phyloP scores from a whole-genome alignment of 1,140 invertebrate genomes.

The Thaumetopoea pityocampa region DNA sequence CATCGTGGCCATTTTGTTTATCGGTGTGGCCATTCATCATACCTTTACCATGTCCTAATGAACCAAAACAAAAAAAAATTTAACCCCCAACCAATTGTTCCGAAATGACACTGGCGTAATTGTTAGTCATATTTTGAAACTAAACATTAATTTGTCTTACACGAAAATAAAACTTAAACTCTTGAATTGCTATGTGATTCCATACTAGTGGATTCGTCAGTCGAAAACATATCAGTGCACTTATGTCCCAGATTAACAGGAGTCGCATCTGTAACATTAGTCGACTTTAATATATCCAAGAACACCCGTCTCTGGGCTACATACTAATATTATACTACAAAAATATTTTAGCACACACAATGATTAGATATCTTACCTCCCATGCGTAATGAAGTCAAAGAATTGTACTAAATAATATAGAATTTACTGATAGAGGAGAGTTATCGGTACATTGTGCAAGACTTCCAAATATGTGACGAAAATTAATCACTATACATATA shows the following conservation, averaged over 20 bases:
- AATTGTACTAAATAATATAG: too few species aligned
- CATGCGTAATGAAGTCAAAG: too few species aligned
- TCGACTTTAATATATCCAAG: slow-evolving; percentile 41
- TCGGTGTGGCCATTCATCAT: slow-evolving; percentile 18
- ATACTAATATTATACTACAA: slow-evolving; percentile 18
- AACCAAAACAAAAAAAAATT: slow-evolving; percentile 44
- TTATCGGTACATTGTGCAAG: slow-evolving; percentile 2
- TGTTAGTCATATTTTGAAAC: slow-evolving; percentile 32
- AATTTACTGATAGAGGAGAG: too few species aligned
- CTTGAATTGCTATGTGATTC: slow-evolving; percentile 29
- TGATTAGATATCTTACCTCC: slow-evolving; percentile 8
- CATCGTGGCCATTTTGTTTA: slow-evolving; percentile 22
- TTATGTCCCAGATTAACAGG: slow-evolving; percentile 45
- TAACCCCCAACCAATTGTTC: slow-evolving; percentile 29
- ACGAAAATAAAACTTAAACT: slow-evolving; percentile 24
- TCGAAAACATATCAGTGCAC: slow-evolving; percentile 40
- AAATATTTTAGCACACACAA: slow-evolving; percentile 4
- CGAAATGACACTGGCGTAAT: slow-evolving; percentile 57
- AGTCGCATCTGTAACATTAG: slow-evolving; percentile 58
- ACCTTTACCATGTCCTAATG: slow-evolving; percentile 44
- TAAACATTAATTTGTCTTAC: slow-evolving; percentile 19
- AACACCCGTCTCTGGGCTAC: slow-evolving; percentile 19
- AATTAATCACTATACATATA: slow-evolving; percentile 7
- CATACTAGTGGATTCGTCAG: slow-evolving; percentile 45
- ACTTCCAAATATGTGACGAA: slow-evolving; percentile 7